Base-by-base conservation (phyloP, 2,797 vertebrate genomes). In the Natrix natrix region DNA sequence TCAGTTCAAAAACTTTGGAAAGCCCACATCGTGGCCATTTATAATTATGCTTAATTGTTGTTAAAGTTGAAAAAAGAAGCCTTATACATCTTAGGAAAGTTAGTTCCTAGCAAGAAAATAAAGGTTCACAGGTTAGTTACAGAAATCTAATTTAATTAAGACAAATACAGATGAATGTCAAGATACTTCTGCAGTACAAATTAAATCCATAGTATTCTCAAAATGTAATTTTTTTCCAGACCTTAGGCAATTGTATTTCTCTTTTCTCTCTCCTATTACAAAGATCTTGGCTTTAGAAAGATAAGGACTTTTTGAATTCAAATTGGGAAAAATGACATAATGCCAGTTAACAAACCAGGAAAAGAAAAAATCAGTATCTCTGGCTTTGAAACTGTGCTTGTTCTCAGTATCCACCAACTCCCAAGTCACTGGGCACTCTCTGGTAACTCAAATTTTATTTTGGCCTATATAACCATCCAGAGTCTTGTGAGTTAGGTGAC, bases 361-460 rank as follows among this genome's bases (percentile, higher is more conserved):
- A 52, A 20, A 37, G 32, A 37, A 37, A 37, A 37, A 37, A 37
- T 37, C 32, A 37, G 43, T 26, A 89, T 52, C 88, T 28, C 16
- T 32, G 89, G 54, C n/a, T 54, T 90, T 69, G 61, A 54, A 66
- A 16, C 26, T 22, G 20, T 37, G 32, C 48, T 24, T 92, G 3
- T n/a, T 12, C 28, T 87, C n/a, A 74, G 26, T 57, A 59, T 89
- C n/a, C 54, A 22, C 6, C 0, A 54, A 32, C 22, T 22, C 32
- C 37, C 24, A 24, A 22, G 24, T 92, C 24, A 59, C 1, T 78
- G 55, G 63, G 22, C 24, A 32, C 43, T 54, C 20, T 20, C 69
- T 60, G 88, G 69, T 37, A 86, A 86, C 88, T 90, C 55, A 90
- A 83, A 59, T 88, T 86, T 63, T 13, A 86, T 90, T 89, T 92